Percentiles rank a stretch among this genome's conserved stretches.
These are phyloP conservation scores for Propithecus perrieri DNA, from an alignment of 2,797 vertebrate species.

Conservation along the genomic window DNA sequence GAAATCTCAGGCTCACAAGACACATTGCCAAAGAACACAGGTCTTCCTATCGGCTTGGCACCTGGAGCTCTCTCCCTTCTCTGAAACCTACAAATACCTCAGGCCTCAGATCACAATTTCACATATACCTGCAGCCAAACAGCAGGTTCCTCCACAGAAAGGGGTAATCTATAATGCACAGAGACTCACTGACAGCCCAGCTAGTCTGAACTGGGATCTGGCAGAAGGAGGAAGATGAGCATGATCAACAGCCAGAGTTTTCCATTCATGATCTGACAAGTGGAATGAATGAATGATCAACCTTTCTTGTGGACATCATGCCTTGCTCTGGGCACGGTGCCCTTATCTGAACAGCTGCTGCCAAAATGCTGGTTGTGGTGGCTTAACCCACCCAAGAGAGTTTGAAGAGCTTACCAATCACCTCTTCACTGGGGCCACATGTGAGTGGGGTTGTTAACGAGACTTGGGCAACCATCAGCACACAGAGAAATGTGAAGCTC, in stretches of 20 bases:
- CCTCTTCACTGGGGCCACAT: not conserved
- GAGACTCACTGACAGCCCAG: not conserved
- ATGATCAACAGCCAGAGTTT: not conserved
- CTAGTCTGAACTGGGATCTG: not conserved
- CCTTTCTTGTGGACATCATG: not conserved
- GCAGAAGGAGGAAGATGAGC: not conserved
- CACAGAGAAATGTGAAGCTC: not conserved
- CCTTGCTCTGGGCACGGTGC: not conserved
- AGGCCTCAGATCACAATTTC: not conserved
- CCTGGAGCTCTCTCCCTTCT: not conserved
- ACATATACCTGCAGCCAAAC: not conserved
- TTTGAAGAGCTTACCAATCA: not conserved
- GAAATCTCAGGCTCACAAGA: not conserved
- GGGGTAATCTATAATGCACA: not conserved
- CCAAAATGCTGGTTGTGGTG: not conserved
- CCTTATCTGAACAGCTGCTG: not conserved
- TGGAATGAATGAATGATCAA: not conserved
- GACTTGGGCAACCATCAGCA: not conserved
- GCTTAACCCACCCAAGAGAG: not conserved
- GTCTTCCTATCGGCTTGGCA: not conserved
- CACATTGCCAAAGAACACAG: not conserved
- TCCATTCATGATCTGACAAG: not conserved
- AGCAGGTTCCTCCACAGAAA: not conserved
- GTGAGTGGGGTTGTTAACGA: not conserved
- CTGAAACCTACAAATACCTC: not conserved